A percentile compares a stretch with the other conserved stretches of the same genome.
phyloP scores from a whole-genome alignment of 2,113 vertebrate genomes.

The Xenus cinereus region DNA sequence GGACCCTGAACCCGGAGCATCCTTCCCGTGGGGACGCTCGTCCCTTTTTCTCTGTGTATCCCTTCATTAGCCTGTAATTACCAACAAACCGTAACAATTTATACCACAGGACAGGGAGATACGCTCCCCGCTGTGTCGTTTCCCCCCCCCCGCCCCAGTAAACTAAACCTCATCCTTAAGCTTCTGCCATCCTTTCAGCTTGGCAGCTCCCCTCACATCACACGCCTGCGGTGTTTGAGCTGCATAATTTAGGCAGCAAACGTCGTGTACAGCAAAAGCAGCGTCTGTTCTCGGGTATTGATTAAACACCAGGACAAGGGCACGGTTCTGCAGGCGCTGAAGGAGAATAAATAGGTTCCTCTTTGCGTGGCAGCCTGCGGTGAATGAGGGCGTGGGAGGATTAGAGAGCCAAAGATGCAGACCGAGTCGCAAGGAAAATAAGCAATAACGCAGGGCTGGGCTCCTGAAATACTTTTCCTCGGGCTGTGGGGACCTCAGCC shows the following conservation, averaged over 20 bases:
- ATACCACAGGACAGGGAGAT: background rate
- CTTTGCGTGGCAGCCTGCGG: background rate
- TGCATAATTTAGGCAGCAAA: background rate
- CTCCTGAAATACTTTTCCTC: background rate
- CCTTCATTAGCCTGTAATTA: background rate
- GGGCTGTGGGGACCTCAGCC: background rate
- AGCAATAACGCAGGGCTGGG: background rate
- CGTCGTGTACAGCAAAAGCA: background rate
- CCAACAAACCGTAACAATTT: accelerated
- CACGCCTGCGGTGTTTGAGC: accelerated
- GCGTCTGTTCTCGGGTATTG: background rate
- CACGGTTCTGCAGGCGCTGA: background rate
- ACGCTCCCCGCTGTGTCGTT: too few species aligned
- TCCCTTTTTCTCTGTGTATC: background rate
- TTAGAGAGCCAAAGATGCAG: background rate
- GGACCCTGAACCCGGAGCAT: background rate
- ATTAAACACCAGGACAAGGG: background rate
- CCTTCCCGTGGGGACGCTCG: background rate
- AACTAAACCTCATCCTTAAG: background rate
- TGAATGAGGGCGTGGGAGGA: background rate
- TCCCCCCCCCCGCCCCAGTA: too few species aligned
- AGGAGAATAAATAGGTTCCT: background rate
- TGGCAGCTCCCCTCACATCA: background rate
- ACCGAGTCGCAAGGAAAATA: background rate
- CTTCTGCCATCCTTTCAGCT: background rate